A percentile compares a stretch with the other conserved stretches of the same genome.
phyloP scores from a whole-genome alignment of 2,113 vertebrate species.

The Ctenodactylus gundi region DNA sequence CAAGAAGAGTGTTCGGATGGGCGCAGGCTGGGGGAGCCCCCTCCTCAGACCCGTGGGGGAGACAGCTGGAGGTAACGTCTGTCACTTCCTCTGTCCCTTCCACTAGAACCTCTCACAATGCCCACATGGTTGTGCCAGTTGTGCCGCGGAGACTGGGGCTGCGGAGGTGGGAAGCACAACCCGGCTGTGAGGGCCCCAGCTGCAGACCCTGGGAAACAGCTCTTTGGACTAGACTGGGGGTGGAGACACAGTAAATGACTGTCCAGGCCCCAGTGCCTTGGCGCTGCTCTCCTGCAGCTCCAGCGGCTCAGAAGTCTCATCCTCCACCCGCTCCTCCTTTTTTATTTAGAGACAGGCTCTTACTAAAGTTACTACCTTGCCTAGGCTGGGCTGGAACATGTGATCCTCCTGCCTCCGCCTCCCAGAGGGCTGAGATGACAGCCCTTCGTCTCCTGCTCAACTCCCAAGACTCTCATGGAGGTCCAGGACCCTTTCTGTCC shows the following conservation, averaged over 20 bases:
- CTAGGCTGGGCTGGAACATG: too few species aligned
- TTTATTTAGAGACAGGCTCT: too few species aligned
- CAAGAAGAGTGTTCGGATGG: neutral
- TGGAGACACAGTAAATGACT: neutral
- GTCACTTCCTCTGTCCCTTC: neutral
- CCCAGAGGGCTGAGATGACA: too few species aligned
- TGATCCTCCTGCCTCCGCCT: too few species aligned
- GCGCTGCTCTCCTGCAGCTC: too few species aligned
- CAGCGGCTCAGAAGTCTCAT: too few species aligned
- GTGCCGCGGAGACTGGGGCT: too few species aligned
- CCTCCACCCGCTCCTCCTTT: too few species aligned
- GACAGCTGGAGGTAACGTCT: neutral
- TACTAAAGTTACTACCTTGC: too few species aligned
- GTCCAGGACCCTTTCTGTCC: rapidly evolving
- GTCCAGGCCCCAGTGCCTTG: neutral
- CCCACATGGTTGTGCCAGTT: rapidly evolving
- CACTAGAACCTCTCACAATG: neutral
- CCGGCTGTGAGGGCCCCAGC: neutral
- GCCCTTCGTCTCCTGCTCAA: too few species aligned
- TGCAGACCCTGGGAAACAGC: rapidly evolving
- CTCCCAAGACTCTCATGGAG: rapidly evolving
- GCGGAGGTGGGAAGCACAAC: neutral
- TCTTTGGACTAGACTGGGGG: too few species aligned
- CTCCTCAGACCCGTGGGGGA: rapidly evolving
- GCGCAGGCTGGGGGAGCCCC: neutral